Evolutionary conservation across 2,888 invertebrate genomes (phyloP), one percentile per base, ranked within the genome.

Genomic region (Hirtodrosophila trivittata): DNA sequence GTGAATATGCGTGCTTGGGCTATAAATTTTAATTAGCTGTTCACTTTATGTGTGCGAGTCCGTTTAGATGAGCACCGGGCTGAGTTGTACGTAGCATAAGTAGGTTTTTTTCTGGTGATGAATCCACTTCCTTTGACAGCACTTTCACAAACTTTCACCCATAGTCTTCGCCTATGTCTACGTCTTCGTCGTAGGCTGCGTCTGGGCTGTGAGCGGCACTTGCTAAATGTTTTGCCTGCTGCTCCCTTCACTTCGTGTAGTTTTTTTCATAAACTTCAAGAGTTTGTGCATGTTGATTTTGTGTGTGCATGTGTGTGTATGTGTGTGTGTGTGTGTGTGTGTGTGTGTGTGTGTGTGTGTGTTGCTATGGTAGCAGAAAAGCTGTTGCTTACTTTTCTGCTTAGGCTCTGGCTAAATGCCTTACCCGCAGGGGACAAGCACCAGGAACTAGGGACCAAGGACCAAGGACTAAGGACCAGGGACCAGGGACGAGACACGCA

Each of bases 341-440:
- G 45, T 21, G 16, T n/a, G 30, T 14, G 25, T 25, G 39, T 51
- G 35, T 25, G 45, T 35, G 38, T 59, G 41, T 47, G 35, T 41
- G 39, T 51, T 39, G 30, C 21, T 69, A 32, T 28, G 67, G 58
- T 42, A 52, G 67, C 60, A 84, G 65, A 78, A 78, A 75, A 82
- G 78, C 82, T 80, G 86, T 82, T 80, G 80, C 83, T 80, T 85
- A 72, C 80, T 70, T 78, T 83, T 60, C 86, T 69, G 78, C 84
- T 83, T 83, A 86, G 80, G 43, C 73, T 46, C 65, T 67, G 57
- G 72, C 83, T 85, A 75, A 77, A 78, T 85, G 86, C 66, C 64
- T 65, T 77, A 63, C 62, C 78, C 83, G 83, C 82, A 64, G 73
- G 70, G 68, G 21, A 32, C 37, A 43, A 18, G 10, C 30, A 12